Evolutionary conservation across 2,888 invertebrate species (phyloP).

Genomic region (Synergus gifuensis): DNA sequence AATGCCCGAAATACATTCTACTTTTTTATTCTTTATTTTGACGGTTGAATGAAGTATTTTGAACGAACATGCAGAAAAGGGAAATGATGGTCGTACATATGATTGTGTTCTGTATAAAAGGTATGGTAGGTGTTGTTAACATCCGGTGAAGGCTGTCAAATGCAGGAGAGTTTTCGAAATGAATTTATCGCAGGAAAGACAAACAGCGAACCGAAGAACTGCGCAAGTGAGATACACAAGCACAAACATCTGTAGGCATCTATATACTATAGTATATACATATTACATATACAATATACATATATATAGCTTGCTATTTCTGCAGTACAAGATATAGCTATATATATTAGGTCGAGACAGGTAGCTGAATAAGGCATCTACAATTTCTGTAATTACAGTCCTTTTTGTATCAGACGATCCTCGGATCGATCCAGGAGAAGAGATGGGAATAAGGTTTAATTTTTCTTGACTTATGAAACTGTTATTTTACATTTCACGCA

Average conservation of each 20-base stretch:
- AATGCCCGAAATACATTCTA: too few species aligned
- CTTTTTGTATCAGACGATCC: background rate
- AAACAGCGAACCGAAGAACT: background rate
- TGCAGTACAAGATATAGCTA: too few species aligned
- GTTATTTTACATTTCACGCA: slow-evolving; percentile 64
- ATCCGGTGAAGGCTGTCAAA: slow-evolving; percentile 56
- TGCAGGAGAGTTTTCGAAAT: slow-evolving; percentile 56
- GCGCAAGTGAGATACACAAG: too few species aligned
- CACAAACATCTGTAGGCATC: too few species aligned
- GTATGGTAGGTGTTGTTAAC: too few species aligned
- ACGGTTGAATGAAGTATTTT: background rate
- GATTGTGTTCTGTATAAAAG: background rate
- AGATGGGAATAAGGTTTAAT: background rate
- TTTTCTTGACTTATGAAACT: slow-evolving; percentile 70
- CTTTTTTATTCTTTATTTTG: background rate
- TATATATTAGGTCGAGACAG: too few species aligned
- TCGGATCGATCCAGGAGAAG: background rate
- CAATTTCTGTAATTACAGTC: background rate
- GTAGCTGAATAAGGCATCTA: background rate
- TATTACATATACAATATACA: too few species aligned
- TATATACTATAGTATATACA: too few species aligned
- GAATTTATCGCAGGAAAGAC: slow-evolving; percentile 38
- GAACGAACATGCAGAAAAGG: background rate
- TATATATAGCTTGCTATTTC: too few species aligned
- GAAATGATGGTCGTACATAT: background rate